Conservation (phyloP, 2,888 invertebrate species). For the Anarsia innoxiella region DNA sequence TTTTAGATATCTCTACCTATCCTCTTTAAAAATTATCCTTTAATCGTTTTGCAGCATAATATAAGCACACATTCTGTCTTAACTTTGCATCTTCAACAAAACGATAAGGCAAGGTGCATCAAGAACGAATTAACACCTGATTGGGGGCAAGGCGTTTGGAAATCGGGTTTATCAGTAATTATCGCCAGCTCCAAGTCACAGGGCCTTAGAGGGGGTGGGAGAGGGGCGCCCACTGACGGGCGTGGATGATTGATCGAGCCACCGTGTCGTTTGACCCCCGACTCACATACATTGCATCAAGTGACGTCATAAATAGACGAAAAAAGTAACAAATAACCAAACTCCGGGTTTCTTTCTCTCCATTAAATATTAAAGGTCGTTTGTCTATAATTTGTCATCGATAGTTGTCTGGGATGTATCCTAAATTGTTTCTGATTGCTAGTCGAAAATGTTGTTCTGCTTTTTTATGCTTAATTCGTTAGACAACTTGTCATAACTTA, state of each 20-base stretch:
- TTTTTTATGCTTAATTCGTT: too few relatives aligned
- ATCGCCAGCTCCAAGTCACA: slow-evolving; percentile 16
- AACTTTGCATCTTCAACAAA: too few relatives aligned
- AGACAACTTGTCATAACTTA: too few relatives aligned
- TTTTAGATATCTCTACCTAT: too few relatives aligned
- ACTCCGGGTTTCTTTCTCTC: too few relatives aligned
- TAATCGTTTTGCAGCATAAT: too few relatives aligned
- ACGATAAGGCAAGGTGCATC: slow-evolving; percentile 12
- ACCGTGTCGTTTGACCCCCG: slow-evolving; percentile 35
- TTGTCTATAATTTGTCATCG: not conserved
- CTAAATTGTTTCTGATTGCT: too few relatives aligned
- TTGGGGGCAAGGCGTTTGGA: slow-evolving; percentile 23
- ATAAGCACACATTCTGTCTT: too few relatives aligned
- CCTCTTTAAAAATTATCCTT: too few relatives aligned
- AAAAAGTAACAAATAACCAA: not conserved
- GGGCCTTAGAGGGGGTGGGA: slow-evolving; percentile 14
- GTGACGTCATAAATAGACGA: slow-evolving; percentile 1
- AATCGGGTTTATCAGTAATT: slow-evolving; percentile 22
- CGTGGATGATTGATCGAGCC: slow-evolving; percentile 39
- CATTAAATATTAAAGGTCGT: not conserved
- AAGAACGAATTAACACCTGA: slow-evolving; percentile 28
- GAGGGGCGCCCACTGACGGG: slow-evolving; percentile 32
- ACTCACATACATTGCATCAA: too few relatives aligned
- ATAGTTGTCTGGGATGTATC: too few relatives aligned
- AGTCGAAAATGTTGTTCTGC: too few relatives aligned